Evolutionary conservation across 2,888 invertebrate genomes (phyloP).

Genomic region (Hypomecis atomaria): DNA sequence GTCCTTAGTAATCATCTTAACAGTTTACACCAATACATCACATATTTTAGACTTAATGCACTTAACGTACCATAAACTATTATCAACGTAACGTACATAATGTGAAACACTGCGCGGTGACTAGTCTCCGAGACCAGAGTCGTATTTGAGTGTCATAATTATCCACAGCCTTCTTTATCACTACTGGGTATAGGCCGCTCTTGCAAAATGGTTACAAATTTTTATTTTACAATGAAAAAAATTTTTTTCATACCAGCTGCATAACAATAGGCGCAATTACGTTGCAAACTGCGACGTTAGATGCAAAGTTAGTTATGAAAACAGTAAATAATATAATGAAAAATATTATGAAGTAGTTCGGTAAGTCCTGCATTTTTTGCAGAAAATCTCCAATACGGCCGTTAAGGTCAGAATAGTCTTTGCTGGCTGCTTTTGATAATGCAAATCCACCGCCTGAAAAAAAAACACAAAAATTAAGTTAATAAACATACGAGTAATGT

Average conservation of each 20-base stretch:
- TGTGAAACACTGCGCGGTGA: too few species aligned
- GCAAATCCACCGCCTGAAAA: constrained; percentile 69
- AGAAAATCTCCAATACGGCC: constrained; percentile 60
- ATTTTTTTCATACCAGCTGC: constrained; percentile 60
- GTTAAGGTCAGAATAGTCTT: constrained; percentile 59
- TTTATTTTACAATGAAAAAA: too few species aligned
- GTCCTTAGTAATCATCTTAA: too few species aligned
- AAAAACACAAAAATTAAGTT: not conserved
- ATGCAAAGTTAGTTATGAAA: constrained; percentile 71
- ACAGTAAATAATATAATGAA: constrained; percentile 61
- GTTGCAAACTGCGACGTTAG: constrained; percentile 69
- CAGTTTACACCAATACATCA: too few species aligned
- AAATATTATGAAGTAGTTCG: constrained; percentile 56
- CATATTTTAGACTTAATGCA: too few species aligned
- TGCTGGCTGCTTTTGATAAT: constrained; percentile 64
- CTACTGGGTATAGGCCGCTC: too few species aligned
- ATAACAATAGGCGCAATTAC: constrained; percentile 68
- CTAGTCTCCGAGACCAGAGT: too few species aligned
- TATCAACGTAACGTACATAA: too few species aligned
- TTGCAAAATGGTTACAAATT: too few species aligned
- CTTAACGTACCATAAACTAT: too few species aligned
- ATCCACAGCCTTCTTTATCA: too few species aligned
- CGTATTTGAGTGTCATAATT: too few species aligned
- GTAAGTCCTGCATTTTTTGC: constrained; percentile 47
- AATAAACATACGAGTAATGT: not conserved